phyloP scores from a whole-genome alignment of 2,888 invertebrate genomes.

The Mesorhabditis spiculigera region DNA sequence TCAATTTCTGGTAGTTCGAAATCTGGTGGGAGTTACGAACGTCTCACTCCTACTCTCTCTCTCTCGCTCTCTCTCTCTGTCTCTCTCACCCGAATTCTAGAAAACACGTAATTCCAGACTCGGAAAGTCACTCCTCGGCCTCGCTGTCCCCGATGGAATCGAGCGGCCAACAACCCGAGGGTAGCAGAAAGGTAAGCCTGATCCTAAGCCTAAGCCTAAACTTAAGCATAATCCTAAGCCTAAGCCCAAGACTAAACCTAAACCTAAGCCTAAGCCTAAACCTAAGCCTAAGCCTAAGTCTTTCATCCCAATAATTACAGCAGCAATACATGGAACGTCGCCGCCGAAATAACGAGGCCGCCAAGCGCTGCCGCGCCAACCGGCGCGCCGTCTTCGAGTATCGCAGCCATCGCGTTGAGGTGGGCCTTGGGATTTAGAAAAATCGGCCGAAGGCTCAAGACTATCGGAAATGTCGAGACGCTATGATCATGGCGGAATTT shows the following conservation, averaged over 20 bases:
- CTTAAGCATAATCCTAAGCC: too few relatives aligned
- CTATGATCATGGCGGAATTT: too few relatives aligned
- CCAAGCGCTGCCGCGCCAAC: slow-evolving; percentile 62
- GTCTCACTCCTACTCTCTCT: too few relatives aligned
- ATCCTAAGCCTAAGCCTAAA: too few relatives aligned
- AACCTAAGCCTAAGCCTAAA: too few relatives aligned
- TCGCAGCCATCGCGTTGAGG: slow-evolving; percentile 58
- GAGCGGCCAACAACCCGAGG: slow-evolving; percentile 8
- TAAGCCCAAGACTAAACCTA: too few relatives aligned
- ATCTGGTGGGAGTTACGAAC: too few relatives aligned
- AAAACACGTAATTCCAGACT: slow-evolving; percentile 20
- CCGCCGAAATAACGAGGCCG: slow-evolving; percentile 62
- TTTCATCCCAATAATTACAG: slow-evolving; percentile 17
- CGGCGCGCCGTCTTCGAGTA: slow-evolving; percentile 60
- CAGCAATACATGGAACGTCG: slow-evolving; percentile 61
- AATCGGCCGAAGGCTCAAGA: too few relatives aligned
- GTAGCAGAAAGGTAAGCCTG: neutral
- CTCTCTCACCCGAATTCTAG: too few relatives aligned
- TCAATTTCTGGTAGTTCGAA: slow-evolving; percentile 23
- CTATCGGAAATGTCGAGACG: neutral
- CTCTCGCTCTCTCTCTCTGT: too few relatives aligned
- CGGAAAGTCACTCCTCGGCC: slow-evolving; percentile 17
- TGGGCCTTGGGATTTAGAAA: slow-evolving; percentile 4
- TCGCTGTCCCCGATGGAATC: slow-evolving; percentile 9
- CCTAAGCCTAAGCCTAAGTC: too few relatives aligned